Evolutionary conservation across 2,113 vertebrate genomes (phyloP).

Genomic region (Nesoenas mayeri): DNA sequence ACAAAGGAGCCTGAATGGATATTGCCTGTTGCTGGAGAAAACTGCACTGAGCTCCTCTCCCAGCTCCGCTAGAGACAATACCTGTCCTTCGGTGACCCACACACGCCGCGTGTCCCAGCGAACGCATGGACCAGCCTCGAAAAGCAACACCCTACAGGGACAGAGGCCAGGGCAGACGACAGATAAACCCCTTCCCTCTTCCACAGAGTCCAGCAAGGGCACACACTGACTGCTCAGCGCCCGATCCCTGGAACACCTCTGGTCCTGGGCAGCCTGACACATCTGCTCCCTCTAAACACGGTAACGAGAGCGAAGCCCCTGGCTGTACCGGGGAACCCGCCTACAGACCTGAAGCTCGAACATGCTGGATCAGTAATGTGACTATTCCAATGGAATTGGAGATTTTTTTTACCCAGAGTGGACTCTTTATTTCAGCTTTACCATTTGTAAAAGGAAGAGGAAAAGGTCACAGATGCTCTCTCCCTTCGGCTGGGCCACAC

Average conservation of each 20-base stretch:
- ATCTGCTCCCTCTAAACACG: not conserved
- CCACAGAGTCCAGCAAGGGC: not conserved
- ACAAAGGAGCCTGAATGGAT: not conserved
- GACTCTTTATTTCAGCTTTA: conserved; percentile 80
- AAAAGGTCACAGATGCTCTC: conserved; percentile 62
- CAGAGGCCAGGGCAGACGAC: not conserved
- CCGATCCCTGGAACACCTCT: not conserved
- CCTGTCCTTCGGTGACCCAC: not conserved
- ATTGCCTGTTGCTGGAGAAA: not conserved
- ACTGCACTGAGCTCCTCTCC: not conserved
- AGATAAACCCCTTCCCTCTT: not conserved
- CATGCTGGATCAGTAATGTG: conserved; percentile 57
- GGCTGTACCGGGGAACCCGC: not conserved
- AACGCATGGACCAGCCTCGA: accelerated
- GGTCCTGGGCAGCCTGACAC: not conserved
- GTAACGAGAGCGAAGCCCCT: not conserved
- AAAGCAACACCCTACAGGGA: not conserved
- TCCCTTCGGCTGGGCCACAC: conserved; percentile 60
- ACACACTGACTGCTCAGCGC: not conserved
- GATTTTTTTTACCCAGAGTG: conserved; percentile 76
- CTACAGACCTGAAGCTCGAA: not conserved
- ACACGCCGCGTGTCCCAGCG: not conserved
- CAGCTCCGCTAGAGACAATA: not conserved
- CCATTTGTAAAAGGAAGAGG: conserved; percentile 68
- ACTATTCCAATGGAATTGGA: conserved; percentile 73